Evolutionary conservation across 2,888 invertebrate species (phyloP), one percentile per base, ranked within the genome.

Genomic region (Leucozona laternaria): DNA sequence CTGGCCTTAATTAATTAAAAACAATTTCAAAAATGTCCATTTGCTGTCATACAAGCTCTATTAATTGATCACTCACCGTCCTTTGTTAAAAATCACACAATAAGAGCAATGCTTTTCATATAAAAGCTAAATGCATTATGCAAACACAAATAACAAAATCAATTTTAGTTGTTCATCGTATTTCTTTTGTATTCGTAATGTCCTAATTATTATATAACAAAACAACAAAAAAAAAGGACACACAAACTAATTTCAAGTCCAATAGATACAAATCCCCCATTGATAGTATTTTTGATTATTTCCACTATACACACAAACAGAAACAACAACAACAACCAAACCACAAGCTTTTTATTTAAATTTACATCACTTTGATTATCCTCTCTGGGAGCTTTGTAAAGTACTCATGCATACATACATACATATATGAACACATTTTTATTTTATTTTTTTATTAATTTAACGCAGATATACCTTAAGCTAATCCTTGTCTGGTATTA

Each of bases 271-370:
- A 68, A 37, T 48, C 37, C 34, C 22, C 68, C 50, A 66, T 15
- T 48, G 48, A 66, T 53, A 20, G 34, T 50, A 25, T 34, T 25
- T 40, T 4, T 43, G 60, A 62, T 15, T 66, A 37, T 37, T 68
- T 53, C 25, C 20, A 37, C 20, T 25, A 20, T 20, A 45, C 20
- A 17, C 17, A 45, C 4, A 5, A 6, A 45, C 7, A 15, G n/a
- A 0, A 43, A 7, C 8, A n/a, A 45, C 40, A 31, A 40, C 40
- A 34, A 15, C 64, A 71, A 57, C 28, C 60, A 11, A 43, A 68
- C 43, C 40, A 58, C 13, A 68, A 53, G 77, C 15, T 85, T 85
- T 80, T 78, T 80, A 85, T 77, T 80, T 68, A 77, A 55, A 68
- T 80, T 85, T 77, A 77, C 72, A 85, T 68, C 71, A 85, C 20